Evolutionary conservation across 2,797 vertebrate species (phyloP).

Genomic region (Varecia variegata): DNA sequence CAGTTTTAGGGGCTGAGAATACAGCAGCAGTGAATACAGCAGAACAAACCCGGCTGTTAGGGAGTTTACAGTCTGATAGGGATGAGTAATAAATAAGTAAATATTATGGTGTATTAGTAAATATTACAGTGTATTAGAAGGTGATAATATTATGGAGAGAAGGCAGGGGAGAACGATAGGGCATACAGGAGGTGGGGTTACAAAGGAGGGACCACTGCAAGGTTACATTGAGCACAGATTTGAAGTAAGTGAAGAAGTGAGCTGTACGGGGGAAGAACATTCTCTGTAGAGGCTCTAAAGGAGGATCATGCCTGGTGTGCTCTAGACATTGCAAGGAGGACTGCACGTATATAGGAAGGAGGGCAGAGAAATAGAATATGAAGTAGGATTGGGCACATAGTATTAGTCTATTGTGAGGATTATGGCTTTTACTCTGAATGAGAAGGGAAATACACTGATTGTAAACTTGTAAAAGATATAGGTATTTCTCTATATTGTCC

Average conservation of each 20-base stretch:
- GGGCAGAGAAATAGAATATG: background rate
- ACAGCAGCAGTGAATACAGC: background rate
- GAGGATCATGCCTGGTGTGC: background rate
- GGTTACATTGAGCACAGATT: background rate
- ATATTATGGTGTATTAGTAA: background rate
- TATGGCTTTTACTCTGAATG: slow-evolving; percentile 4
- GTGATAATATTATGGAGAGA: background rate
- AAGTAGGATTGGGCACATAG: background rate
- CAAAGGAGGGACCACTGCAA: background rate
- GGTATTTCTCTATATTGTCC: background rate
- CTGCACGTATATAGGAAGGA: background rate
- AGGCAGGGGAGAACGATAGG: background rate
- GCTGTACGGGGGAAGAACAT: background rate
- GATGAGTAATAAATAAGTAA: background rate
- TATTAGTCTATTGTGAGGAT: background rate
- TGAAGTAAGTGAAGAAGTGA: background rate
- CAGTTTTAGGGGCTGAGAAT: background rate
- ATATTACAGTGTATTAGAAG: background rate
- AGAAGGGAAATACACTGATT: background rate
- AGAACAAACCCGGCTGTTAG: background rate
- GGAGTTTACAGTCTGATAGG: background rate
- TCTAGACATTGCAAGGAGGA: background rate
- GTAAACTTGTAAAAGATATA: slow-evolving; percentile 7
- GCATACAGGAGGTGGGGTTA: background rate
- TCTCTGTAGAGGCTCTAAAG: background rate